A percentile compares a stretch with the other conserved stretches of the same genome.
Evolutionary conservation across 2,888 invertebrate species (phyloP).

Genomic region (Molanna angustata): DNA sequence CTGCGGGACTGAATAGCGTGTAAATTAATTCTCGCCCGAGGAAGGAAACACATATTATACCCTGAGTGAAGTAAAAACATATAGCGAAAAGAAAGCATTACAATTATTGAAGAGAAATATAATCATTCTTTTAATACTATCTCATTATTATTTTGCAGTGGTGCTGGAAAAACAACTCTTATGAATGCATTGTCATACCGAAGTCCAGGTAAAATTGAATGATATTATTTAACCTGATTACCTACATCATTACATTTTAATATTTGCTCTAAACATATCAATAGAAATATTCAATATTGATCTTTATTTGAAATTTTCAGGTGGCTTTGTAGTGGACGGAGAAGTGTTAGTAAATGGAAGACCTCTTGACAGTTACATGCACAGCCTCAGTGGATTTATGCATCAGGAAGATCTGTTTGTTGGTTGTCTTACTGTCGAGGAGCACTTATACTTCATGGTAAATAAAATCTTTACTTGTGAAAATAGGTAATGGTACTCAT

Average conservation of each 20-base stretch:
- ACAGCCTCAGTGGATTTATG: conserved; percentile 81
- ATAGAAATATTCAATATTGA: not conserved
- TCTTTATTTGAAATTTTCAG: conserved; percentile 42
- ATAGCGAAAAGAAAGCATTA: too few relatives aligned
- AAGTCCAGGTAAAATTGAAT: conserved; percentile 60
- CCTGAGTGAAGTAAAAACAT: too few relatives aligned
- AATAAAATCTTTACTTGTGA: too few relatives aligned
- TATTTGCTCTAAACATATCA: not conserved
- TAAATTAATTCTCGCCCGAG: too few relatives aligned
- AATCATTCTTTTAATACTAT: too few relatives aligned
- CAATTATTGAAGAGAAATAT: too few relatives aligned
- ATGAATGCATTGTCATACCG: conserved; percentile 81
- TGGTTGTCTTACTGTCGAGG: conserved; percentile 78
- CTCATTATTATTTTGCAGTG: conserved; percentile 59
- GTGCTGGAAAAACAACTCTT: conserved; percentile 87
- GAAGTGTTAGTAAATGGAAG: conserved; percentile 78
- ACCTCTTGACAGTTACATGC: conserved; percentile 71
- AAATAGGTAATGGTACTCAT: too few relatives aligned
- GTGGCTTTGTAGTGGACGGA: conserved; percentile 70
- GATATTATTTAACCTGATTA: not conserved
- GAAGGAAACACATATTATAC: too few relatives aligned
- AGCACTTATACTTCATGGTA: conserved; percentile 88
- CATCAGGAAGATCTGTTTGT: conserved; percentile 91
- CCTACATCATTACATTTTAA: not conserved
- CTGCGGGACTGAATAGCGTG: too few relatives aligned